phyloP scores from a whole-genome alignment of 2,113 vertebrate species.

The Daboia siamensis region DNA sequence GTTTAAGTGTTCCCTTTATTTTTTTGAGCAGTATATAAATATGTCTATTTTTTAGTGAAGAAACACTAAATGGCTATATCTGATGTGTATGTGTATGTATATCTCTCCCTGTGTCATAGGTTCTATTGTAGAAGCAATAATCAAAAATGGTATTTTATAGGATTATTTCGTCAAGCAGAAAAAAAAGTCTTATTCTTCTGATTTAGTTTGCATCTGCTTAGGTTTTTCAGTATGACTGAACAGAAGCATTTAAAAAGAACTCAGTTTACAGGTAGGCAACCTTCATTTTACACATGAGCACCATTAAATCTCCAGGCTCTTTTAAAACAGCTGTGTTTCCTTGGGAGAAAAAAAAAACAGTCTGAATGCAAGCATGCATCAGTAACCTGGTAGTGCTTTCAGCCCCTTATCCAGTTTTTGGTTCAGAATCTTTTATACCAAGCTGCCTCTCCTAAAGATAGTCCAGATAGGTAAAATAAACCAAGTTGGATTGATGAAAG shows the following conservation, averaged over 20 bases:
- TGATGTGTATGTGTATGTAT: background rate
- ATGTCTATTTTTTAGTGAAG: background rate
- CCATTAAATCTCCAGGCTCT: background rate
- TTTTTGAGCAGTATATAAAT: background rate
- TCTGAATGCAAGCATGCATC: background rate
- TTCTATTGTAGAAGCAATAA: background rate
- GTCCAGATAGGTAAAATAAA: background rate
- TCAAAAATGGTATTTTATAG: background rate
- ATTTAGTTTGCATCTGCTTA: background rate
- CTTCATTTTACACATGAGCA: conserved; percentile 5
- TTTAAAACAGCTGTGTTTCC: background rate
- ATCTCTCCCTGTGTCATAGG: background rate
- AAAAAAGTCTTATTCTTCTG: background rate
- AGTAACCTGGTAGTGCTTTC: background rate
- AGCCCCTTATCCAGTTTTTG: background rate
- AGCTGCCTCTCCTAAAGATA: background rate
- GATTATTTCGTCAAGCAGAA: background rate
- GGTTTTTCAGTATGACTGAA: background rate
- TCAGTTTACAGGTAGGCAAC: conserved; percentile 1
- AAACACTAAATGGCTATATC: background rate
- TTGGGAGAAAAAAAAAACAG: background rate
- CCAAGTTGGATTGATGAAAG: background rate
- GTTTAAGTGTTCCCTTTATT: too few species aligned
- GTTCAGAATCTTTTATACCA: background rate
- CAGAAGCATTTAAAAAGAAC: background rate